A percentile compares a stretch with the other conserved stretches of the same genome.
Evolutionary conservation across 2,797 vertebrate species (phyloP).

Genomic region (Gambusia yucatana): DNA sequence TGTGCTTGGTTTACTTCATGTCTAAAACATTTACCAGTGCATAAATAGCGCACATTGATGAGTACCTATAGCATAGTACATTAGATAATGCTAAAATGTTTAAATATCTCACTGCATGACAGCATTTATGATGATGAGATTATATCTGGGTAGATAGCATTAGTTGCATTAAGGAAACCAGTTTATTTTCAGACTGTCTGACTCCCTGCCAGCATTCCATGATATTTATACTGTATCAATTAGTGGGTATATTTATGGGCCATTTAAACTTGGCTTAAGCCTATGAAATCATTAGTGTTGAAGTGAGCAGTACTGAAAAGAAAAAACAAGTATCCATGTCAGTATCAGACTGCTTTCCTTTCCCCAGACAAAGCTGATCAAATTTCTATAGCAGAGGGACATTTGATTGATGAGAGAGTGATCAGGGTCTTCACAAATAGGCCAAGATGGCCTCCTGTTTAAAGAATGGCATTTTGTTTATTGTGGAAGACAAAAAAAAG

Average conservation of each 20-base stretch:
- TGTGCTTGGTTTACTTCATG: not conserved
- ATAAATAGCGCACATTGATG: not conserved
- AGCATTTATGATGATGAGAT: conserved; percentile 24
- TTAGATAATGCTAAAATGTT: conserved; percentile 19
- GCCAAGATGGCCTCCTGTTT: conserved; percentile 54
- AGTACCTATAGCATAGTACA: conserved; percentile 21
- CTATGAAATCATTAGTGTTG: conserved; percentile 64
- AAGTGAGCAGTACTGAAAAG: conserved; percentile 59
- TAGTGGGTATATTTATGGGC: conserved; percentile 74
- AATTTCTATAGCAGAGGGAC: conserved; percentile 63
- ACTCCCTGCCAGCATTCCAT: conserved; percentile 53
- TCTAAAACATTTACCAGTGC: not conserved
- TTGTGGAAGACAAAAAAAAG: conserved; percentile 51
- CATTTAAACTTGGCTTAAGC: conserved; percentile 75
- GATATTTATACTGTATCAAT: conserved; percentile 76
- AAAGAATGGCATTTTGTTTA: conserved; percentile 72
- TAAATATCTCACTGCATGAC: conserved; percentile 5
- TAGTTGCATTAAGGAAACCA: conserved; percentile 35
- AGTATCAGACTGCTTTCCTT: conserved; percentile 60
- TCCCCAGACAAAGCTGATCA: conserved; percentile 40
- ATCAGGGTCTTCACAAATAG: conserved; percentile 10
- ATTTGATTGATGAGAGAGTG: conserved; percentile 41
- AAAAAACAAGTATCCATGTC: conserved; percentile 36
- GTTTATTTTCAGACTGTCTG: conserved; percentile 29
- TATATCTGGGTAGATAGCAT: conserved; percentile 4